Percentiles rank a stretch among this genome's conserved stretches.
These are phyloP conservation scores for Cerceris ruficornis DNA, from an alignment of 2,888 invertebrate genomes.

Conservation along the genomic window DNA sequence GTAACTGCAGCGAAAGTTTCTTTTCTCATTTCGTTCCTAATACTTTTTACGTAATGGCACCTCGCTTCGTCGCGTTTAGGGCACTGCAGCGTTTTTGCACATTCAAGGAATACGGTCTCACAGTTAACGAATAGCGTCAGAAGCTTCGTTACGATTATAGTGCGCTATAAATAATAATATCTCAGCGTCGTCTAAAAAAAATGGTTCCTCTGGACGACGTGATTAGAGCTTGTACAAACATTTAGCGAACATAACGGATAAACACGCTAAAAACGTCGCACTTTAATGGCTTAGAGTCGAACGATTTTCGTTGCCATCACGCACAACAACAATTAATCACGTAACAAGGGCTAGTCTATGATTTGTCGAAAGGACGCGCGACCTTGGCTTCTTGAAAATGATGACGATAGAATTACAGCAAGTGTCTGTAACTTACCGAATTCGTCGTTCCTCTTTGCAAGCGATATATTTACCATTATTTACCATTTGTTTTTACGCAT, in stretches of 20 bases:
- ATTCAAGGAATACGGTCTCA: conserved; percentile 1
- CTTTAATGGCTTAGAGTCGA: conserved; percentile 20
- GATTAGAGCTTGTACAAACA: conserved; percentile 24
- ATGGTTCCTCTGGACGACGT: conserved; percentile 13
- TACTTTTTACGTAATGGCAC: conserved; percentile 42
- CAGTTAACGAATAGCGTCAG: conserved; percentile 13
- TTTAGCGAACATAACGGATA: conserved; percentile 5
- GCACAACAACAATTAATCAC: not conserved
- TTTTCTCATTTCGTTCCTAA: conserved; percentile 17
- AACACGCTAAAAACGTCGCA: conserved; percentile 34
- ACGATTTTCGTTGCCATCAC: conserved; percentile 12
- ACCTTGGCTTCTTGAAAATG: not conserved
- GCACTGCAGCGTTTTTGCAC: conserved; percentile 59
- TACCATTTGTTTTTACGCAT: too few species aligned
- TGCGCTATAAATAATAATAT: not conserved
- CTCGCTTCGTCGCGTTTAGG: conserved; percentile 52
- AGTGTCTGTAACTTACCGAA: too few species aligned
- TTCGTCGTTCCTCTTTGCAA: too few species aligned
- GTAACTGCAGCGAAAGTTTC: conserved; percentile 36
- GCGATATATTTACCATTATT: too few species aligned
- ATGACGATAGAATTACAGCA: too few species aligned
- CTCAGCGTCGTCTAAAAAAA: not conserved
- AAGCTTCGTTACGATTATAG: conserved; percentile 20
- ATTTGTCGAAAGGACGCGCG: not conserved
- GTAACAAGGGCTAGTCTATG: not conserved